Conservation (phyloP, 2,797 vertebrate genomes). For the Sebastes itinus region DNA sequence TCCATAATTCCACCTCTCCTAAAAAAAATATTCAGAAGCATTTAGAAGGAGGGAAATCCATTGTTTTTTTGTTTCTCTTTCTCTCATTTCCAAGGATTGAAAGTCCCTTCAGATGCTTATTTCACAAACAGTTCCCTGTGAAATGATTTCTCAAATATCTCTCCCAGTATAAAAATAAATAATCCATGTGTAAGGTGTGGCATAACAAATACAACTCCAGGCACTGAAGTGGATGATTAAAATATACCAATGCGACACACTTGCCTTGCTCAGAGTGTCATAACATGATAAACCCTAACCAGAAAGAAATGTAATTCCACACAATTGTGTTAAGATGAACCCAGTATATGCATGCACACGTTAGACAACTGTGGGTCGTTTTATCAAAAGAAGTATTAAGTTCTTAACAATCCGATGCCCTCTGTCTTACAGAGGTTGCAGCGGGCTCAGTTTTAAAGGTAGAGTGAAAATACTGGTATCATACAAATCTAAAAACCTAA, state of each 20-base stretch:
- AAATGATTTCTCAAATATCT: neutral
- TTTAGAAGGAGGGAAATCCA: slow-evolving; percentile 26
- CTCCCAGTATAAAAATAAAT: neutral
- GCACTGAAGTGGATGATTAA: neutral
- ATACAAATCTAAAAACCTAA: too few species aligned
- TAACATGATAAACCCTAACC: neutral
- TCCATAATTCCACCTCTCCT: slow-evolving; percentile 21
- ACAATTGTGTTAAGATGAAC: neutral
- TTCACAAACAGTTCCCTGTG: neutral
- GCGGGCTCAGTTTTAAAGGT: too few species aligned
- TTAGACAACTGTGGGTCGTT: neutral
- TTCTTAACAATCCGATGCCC: too few species aligned
- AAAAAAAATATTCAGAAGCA: slow-evolving; percentile 22
- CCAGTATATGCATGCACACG: neutral
- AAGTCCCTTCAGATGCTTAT: neutral
- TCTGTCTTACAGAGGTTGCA: too few species aligned
- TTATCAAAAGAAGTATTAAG: neutral
- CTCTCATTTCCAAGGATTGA: neutral
- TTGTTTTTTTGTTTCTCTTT: neutral
- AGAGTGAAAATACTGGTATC: too few species aligned
- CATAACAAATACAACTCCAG: neutral
- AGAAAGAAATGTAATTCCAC: neutral
- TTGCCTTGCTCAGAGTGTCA: neutral
- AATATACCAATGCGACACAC: neutral
- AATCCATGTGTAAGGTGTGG: neutral